Evolutionary conservation across 2,888 invertebrate species (phyloP).

Genomic region (Drosophila peninsularis): DNA sequence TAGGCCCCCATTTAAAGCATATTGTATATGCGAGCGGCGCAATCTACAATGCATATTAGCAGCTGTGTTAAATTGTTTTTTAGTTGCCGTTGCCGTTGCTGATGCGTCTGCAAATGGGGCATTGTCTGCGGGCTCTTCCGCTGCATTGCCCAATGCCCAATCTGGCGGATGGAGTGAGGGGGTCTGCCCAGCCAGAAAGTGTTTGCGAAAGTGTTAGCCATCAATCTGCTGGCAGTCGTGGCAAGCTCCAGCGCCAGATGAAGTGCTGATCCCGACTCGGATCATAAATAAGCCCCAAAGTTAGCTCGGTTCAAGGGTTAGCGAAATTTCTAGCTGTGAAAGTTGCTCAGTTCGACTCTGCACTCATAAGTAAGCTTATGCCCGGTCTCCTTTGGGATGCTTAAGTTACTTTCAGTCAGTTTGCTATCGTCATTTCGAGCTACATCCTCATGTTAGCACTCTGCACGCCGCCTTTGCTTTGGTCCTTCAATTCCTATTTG

Average conservation of each 20-base stretch:
- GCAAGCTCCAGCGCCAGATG: conserved; percentile 28
- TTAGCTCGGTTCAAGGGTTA: conserved; percentile 30
- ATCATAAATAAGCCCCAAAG: conserved; percentile 39
- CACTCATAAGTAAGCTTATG: neutral
- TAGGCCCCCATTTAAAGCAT: conserved; percentile 20
- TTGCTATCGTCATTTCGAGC: neutral
- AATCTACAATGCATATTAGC: conserved; percentile 65
- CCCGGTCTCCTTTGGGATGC: neutral
- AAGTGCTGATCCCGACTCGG: conserved; percentile 22
- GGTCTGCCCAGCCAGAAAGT: conserved; percentile 16
- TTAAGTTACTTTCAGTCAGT: neutral
- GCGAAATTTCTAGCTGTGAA: conserved; percentile 6
- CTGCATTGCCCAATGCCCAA: conserved; percentile 56
- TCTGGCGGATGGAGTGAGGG: conserved; percentile 20
- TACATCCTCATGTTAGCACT: neutral
- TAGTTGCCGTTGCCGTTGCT: conserved; percentile 37
- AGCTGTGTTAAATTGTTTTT: conserved; percentile 67
- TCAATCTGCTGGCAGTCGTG: conserved; percentile 40
- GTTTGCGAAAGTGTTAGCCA: conserved; percentile 23
- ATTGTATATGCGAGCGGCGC: neutral
- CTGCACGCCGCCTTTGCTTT: conserved; percentile 20
- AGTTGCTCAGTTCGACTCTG: conserved; percentile 1
- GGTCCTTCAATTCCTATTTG: neutral
- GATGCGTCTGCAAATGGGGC: conserved; percentile 73
- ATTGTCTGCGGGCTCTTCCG: conserved; percentile 54